phyloP scores from a whole-genome alignment of 2,113 vertebrate species.

The Chaetorhynchus papuensis region DNA sequence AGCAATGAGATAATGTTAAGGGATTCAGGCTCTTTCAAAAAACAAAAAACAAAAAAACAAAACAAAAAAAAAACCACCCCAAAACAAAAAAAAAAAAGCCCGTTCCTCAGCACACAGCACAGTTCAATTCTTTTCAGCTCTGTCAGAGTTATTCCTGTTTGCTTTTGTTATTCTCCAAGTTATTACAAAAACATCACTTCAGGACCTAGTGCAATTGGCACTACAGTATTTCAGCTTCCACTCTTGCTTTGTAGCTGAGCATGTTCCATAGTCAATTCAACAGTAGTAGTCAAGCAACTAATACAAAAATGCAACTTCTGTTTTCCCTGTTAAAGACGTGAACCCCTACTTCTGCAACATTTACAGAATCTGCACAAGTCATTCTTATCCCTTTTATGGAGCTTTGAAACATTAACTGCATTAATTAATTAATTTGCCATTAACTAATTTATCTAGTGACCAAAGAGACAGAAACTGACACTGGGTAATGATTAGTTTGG shows the following conservation, averaged over 20 bases:
- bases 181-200: background rate
- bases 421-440: slow-evolving; percentile 54
- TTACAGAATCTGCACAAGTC: background rate
- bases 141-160: background rate
- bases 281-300: background rate
- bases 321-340: background rate
- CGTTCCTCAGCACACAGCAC: background rate
- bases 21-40: background rate
- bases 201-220: background rate
- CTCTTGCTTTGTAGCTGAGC: background rate
- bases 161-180: background rate
- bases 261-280: background rate
- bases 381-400: background rate
- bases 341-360: background rate
- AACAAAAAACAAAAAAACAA: too few relatives aligned
- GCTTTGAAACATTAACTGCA: slow-evolving; percentile 18
- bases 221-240: background rate
- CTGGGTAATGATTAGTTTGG: slow-evolving; percentile 5
- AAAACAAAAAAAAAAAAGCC: background rate
- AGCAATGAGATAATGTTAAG: background rate
- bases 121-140: background rate
- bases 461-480: slow-evolving; percentile 3
- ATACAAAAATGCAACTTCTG: background rate
- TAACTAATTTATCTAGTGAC: slow-evolving; percentile 43
- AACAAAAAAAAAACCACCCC: too few relatives aligned